These are phyloP conservation scores for Brotula barbata DNA, from an alignment of 2,797 vertebrate genomes.

Conservation along the genomic window DNA sequence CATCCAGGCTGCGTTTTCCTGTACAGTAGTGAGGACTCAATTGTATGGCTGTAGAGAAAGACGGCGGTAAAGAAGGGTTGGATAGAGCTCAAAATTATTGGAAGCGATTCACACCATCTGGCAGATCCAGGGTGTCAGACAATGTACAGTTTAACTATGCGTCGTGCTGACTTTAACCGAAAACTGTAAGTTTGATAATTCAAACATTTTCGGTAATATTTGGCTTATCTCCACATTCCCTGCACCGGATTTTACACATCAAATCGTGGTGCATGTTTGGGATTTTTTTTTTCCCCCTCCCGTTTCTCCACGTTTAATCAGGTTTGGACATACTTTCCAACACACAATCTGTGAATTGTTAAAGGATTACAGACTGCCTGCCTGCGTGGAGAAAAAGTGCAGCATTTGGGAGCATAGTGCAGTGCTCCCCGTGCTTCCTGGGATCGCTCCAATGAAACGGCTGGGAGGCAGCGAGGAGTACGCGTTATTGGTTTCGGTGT, in stretches of 20 bases:
- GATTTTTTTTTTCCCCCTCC: slow-evolving; percentile 31
- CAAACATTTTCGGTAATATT: not conserved
- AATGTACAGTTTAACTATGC: no score
- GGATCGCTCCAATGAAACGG: slow-evolving; percentile 37
- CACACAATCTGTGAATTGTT: slow-evolving; percentile 64
- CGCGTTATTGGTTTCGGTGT: slow-evolving; percentile 21
- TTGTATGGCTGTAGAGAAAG: no score
- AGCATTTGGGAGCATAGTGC: slow-evolving; percentile 34
- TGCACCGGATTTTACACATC: slow-evolving; percentile 12
- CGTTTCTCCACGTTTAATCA: slow-evolving; percentile 50
- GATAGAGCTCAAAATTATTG: not conserved
- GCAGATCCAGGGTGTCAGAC: not conserved
- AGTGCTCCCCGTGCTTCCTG: slow-evolving; percentile 32
- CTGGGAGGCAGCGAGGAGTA: slow-evolving; percentile 25
- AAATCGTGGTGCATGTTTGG: slow-evolving; percentile 33
- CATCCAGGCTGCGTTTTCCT: slow-evolving; percentile 21
- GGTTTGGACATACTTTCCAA: slow-evolving; percentile 52
- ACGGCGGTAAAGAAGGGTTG: no score
- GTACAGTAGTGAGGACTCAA: not conserved
- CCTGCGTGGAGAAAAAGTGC: slow-evolving; percentile 50
- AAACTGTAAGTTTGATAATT: no score
- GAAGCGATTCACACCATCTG: not conserved
- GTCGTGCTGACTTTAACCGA: no score
- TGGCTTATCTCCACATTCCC: not conserved
- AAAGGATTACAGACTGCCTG: slow-evolving; percentile 56